Evolutionary conservation across 2,797 vertebrate genomes (phyloP), one percentile per base, ranked within the genome.

Genomic region (Otus scops): DNA sequence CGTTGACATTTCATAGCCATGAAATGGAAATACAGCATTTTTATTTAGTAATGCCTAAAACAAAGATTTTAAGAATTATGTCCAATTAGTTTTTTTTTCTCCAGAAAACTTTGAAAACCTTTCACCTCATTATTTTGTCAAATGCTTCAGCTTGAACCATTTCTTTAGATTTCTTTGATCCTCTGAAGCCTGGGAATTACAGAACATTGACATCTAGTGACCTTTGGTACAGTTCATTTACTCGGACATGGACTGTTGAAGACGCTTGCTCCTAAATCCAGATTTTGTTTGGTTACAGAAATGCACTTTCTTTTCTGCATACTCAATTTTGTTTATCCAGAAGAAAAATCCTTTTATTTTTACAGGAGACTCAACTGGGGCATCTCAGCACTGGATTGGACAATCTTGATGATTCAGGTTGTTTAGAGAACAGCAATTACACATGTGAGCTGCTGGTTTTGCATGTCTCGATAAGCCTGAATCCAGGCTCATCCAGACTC

Each of bases 151-250:
- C 36, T 68, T 53, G 51, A 65, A 76, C 77, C 22, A 30, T 75
- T 92, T 91, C 20, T 74, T 91, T 20, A 51, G 64, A 48, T 70
- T 76, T 83, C 56, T 91, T 88, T 83, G 87, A 80, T 93, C 64
- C 43, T 94, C 71, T 53, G 41, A 92, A 88, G 21, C 74, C 38
- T 26, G 32, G 71, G 73, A 92, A 88, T 83, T 84, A 81, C 73
- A 68, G 64, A 91, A 75, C 45, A 34, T 32, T 74, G 85, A 88
- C 69, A 78, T 85, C 74, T 73, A 88, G 27, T 84, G 75, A 92
- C 76, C 64, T 88, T 80, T 60, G 18, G 5, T 81, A 57, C 5
- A 14, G 65, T 80, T 85, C 10, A 48, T 68, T 89, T 89, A 76
- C 38, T 77, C 41, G 0, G 5, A 3, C 3, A 4, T 7, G n/a